Evolutionary conservation across 2,113 vertebrate species (phyloP).

Genomic region (Oreocharis arfaki): DNA sequence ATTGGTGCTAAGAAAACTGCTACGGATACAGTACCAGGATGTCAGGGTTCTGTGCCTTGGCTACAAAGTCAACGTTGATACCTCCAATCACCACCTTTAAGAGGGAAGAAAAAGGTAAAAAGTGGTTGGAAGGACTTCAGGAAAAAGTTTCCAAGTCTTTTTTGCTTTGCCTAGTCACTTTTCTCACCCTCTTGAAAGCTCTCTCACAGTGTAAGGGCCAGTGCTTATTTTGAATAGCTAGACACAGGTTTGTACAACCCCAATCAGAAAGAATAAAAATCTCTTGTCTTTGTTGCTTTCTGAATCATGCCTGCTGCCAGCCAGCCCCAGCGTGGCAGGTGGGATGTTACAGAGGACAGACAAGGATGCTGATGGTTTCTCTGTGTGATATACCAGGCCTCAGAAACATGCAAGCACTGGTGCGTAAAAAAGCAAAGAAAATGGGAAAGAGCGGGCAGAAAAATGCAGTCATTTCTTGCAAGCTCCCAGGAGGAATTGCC

Average conservation of each 20-base stretch:
- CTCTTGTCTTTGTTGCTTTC: background rate
- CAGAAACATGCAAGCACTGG: background rate
- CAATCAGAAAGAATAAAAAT: background rate
- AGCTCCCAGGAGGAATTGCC: background rate
- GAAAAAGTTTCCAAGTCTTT: background rate
- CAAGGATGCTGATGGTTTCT: background rate
- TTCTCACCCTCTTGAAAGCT: background rate
- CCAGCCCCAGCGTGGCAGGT: background rate
- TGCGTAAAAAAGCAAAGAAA: background rate
- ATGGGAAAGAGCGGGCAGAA: background rate
- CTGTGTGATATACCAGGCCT: background rate
- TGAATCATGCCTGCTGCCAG: background rate
- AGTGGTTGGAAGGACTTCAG: background rate
- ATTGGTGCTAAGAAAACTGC: background rate
- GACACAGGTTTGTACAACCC: background rate
- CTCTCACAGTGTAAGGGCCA: background rate
- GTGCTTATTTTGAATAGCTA: background rate
- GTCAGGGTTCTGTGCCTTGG: slow-evolving; percentile 75
- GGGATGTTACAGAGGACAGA: background rate
- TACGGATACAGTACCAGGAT: slow-evolving; percentile 69
- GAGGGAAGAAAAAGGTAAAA: background rate
- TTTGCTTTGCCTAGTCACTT: background rate
- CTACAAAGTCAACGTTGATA: slow-evolving; percentile 86
- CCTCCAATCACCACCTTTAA: slow-evolving; percentile 87
- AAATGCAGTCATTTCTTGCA: background rate